A percentile compares a stretch with the other conserved stretches of the same genome.
Conservation (phyloP, 2,888 invertebrate genomes). For the Euphydryas editha region DNA sequence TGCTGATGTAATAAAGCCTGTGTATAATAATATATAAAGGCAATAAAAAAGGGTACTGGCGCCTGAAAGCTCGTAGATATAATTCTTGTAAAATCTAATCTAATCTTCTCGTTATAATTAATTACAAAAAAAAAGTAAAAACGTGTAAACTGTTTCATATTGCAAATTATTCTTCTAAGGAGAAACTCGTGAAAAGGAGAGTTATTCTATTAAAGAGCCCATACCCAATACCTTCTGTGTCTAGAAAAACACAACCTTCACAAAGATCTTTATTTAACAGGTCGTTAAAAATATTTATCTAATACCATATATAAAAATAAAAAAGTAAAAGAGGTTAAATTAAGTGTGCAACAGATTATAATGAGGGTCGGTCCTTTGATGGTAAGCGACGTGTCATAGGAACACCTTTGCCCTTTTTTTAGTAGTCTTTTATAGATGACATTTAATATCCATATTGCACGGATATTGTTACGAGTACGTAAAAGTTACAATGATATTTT, state of each 20-base stretch:
- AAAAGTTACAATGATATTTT: not conserved
- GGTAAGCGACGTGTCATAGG: not conserved
- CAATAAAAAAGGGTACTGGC: no score
- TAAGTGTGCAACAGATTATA: conserved; percentile 8
- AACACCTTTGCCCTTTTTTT: not conserved
- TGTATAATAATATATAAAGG: no score
- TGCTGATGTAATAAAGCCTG: no score
- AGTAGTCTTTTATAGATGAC: not conserved
- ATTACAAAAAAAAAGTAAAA: no score
- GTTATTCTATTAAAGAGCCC: no score
- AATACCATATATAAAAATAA: conserved; percentile 5
- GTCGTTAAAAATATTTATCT: not conserved
- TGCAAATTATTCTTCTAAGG: no score
- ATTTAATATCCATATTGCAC: not conserved
- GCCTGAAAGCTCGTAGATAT: no score
- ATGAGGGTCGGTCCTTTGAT: conserved; percentile 10
- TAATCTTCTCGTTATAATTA: no score
- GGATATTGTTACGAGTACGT: not conserved
- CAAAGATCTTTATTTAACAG: not conserved
- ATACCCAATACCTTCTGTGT: no score
- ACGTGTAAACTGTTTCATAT: no score
- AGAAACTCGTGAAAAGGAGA: no score
- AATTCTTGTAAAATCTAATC: no score
- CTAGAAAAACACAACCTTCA: not conserved
- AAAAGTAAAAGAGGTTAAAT: not conserved